A percentile compares a stretch with the other conserved stretches of the same genome.
Conservation (phyloP, 1,140 invertebrate species). For the Gryon sp. region DNA sequence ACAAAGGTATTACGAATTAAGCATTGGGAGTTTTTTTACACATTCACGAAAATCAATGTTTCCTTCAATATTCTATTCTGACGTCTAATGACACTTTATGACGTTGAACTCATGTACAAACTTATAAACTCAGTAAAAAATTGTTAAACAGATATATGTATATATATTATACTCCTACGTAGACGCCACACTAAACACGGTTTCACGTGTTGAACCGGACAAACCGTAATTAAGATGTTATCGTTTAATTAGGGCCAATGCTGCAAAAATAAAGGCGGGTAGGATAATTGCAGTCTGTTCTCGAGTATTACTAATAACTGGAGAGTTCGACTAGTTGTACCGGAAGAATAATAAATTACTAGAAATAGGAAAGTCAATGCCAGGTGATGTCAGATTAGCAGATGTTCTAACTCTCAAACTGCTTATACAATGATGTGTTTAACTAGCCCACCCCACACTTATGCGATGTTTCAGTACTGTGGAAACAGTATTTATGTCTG, state of each 20-base stretch:
- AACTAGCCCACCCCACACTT: slow-evolving; percentile 45
- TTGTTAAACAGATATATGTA: slow-evolving; percentile 42
- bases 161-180: too few species aligned
- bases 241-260: slow-evolving; percentile 72
- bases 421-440: slow-evolving; percentile 61
- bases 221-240: slow-evolving; percentile 72
- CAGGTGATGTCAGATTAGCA: slow-evolving; percentile 75
- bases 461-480: slow-evolving; percentile 22
- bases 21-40: too few species aligned
- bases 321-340: slow-evolving; percentile 28
- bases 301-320: slow-evolving; percentile 45
- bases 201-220: slow-evolving; percentile 63
- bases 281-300: slow-evolving; percentile 40
- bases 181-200: slow-evolving; percentile 28
- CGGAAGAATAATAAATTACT: slow-evolving; percentile 69
- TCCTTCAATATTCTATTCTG: too few species aligned
- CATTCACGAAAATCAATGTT: slow-evolving; percentile 23
- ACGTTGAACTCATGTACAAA: slow-evolving; percentile 18
- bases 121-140: slow-evolving; percentile 53
- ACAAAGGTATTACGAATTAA: too few species aligned
- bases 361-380: slow-evolving; percentile 71
- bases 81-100: slow-evolving; percentile 58
- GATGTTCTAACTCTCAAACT: slow-evolving; percentile 67
- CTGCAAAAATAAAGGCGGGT: slow-evolving; percentile 58
- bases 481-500: slow-evolving; percentile 46